Conservation (phyloP, 2,888 invertebrate species). For the Eristalinus aeneus region DNA sequence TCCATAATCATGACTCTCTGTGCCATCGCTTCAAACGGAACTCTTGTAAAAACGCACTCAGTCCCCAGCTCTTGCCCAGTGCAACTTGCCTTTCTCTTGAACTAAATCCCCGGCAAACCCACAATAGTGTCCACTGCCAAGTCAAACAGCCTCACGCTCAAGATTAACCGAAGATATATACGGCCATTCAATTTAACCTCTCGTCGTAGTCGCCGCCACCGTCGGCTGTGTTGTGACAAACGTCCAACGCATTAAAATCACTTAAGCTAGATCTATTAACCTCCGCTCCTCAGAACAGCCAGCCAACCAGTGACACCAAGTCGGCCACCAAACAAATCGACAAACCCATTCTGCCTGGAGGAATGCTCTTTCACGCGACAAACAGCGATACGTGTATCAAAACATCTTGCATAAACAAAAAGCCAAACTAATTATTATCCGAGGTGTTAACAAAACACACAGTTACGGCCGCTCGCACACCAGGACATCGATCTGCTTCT, state of each 20-base stretch:
- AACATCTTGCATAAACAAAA: conserved; percentile 59
- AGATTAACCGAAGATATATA: neutral
- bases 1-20: too few relatives aligned
- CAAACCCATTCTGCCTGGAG: conserved; percentile 8
- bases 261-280: neutral
- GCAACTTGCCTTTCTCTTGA: neutral
- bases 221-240: neutral
- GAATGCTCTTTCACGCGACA: neutral
- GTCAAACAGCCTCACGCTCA: neutral
- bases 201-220: neutral
- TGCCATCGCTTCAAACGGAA: too few relatives aligned
- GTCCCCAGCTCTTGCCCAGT: neutral
- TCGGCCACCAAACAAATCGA: conserved; percentile 14
- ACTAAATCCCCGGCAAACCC: neutral
- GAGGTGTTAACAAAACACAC: conserved; percentile 67
- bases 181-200: neutral
- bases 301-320: neutral
- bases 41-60: too few relatives aligned
- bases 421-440: conserved; percentile 69
- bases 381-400: neutral
- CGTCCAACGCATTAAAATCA: neutral
- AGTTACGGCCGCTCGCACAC: neutral
- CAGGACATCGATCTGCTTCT: neutral
- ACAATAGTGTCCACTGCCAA: neutral
- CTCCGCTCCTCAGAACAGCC: neutral